Evolutionary conservation across 2,113 vertebrate species (phyloP).

Genomic region (Benitochromis conjunctus): DNA sequence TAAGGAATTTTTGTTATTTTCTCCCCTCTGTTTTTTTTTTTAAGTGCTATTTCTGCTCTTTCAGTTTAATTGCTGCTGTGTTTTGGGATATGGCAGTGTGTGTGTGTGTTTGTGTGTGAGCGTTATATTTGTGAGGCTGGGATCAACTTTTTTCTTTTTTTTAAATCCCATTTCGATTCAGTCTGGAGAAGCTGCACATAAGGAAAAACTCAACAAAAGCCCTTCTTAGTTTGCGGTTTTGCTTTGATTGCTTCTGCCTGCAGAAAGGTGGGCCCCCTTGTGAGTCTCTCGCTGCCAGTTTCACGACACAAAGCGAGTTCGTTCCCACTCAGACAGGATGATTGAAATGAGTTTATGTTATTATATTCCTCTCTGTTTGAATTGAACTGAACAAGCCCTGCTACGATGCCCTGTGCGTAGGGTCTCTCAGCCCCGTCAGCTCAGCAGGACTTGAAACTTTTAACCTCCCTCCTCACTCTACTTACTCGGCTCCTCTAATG

Average conservation of each 20-base stretch:
- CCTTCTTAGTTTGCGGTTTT: not conserved
- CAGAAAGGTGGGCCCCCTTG: not conserved
- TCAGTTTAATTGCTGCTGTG: slow-evolving; percentile 40
- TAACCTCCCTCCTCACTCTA: not conserved
- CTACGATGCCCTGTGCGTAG: not conserved
- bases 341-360: not conserved
- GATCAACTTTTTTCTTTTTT: not conserved
- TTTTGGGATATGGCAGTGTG: slow-evolving; percentile 13
- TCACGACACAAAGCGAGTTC: not conserved
- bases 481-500: not conserved
- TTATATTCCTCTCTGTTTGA: not conserved
- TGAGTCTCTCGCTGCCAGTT: not conserved
- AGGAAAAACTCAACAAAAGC: not conserved
- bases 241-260: slow-evolving; percentile 6
- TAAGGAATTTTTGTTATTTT: not conserved
- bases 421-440: slow-evolving; percentile 31
- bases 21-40: not conserved
- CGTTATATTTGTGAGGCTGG: not conserved
- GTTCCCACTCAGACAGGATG: not conserved
- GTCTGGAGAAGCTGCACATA: not conserved
- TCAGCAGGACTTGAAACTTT: slow-evolving; percentile 21
- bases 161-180: not conserved
- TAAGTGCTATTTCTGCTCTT: slow-evolving; percentile 40
- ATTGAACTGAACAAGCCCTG: not conserved
- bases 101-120: not conserved